Evolutionary conservation across 2,888 invertebrate species (phyloP).

Genomic region (Acanthosoma haemorrhoidale): DNA sequence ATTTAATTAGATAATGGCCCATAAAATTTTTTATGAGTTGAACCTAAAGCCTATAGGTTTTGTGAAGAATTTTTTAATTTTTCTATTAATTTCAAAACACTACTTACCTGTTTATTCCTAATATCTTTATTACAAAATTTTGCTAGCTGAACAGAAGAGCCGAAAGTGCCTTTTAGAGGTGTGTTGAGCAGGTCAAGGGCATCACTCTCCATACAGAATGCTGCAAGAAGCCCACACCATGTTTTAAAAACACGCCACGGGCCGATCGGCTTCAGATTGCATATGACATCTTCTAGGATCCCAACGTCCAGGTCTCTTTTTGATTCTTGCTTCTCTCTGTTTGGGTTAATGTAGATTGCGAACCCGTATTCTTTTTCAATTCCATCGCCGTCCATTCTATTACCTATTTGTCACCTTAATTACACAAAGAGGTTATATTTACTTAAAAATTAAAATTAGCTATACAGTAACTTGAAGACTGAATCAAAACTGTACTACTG

Average conservation of each 20-base stretch:
- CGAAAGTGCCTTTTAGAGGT: conserved; percentile 32
- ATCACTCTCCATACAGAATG: conserved; percentile 33
- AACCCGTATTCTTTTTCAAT: conserved; percentile 34
- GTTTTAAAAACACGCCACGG: conserved; percentile 37
- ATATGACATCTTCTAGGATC: conserved; percentile 34
- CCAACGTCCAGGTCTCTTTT: conserved; percentile 29
- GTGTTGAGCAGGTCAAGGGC: conserved; percentile 32
- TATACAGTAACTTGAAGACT: too few relatives aligned
- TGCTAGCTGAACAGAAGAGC: conserved; percentile 37
- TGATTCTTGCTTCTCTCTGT: conserved; percentile 31
- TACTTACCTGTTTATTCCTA: conserved; percentile 34
- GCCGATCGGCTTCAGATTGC: conserved; percentile 33
- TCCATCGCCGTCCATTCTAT: conserved; percentile 36
- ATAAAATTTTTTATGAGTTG: too few relatives aligned
- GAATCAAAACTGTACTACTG: too few relatives aligned
- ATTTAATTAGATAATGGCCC: too few relatives aligned
- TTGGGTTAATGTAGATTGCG: conserved; percentile 36
- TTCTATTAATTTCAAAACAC: too few relatives aligned
- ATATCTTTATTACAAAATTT: conserved; percentile 34
- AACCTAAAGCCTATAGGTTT: too few relatives aligned
- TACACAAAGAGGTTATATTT: too few relatives aligned
- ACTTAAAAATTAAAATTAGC: too few relatives aligned
- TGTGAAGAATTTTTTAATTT: too few relatives aligned
- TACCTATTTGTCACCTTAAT: too few relatives aligned
- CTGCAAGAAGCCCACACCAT: conserved; percentile 34